These are phyloP conservation scores for Lacerta viridis DNA, from an alignment of 2,797 vertebrate species.

Conservation along the genomic window DNA sequence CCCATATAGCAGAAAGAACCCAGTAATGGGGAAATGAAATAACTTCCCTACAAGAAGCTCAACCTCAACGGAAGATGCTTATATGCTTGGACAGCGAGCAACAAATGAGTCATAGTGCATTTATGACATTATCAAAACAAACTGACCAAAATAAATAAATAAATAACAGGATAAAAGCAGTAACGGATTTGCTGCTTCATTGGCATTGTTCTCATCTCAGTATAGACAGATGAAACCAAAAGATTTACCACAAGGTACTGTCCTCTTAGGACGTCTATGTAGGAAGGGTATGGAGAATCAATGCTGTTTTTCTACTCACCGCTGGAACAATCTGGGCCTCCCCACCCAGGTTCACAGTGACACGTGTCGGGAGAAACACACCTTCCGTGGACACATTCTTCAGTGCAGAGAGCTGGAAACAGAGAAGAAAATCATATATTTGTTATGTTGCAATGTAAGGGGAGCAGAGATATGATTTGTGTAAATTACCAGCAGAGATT, in stretches of 20 bases:
- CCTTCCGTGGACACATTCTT: constrained; percentile 95
- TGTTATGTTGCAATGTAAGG: not conserved
- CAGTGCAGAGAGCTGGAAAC: constrained; percentile 90
- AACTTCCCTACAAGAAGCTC: not conserved
- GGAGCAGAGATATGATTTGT: not conserved
- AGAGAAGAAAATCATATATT: constrained; percentile 25
- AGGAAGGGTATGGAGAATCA: not conserved
- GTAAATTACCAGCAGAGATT: not conserved
- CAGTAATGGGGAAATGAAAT: not conserved
- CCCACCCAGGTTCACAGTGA: constrained; percentile 98
- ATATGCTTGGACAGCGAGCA: not conserved
- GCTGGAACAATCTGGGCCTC: constrained; percentile 97
- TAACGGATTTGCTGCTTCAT: not conserved
- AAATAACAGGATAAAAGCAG: not conserved
- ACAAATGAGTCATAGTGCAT: not conserved
- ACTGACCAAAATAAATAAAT: not conserved
- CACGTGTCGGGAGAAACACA: constrained; percentile 98
- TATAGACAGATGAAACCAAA: not conserved
- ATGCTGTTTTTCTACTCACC: constrained; percentile 86
- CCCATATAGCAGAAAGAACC: not conserved
- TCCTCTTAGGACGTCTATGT: not conserved
- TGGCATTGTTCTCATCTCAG: not conserved
- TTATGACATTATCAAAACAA: not conserved
- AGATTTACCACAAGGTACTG: not conserved
- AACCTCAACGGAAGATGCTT: not conserved